Evolutionary conservation across 2,797 vertebrate species (phyloP).

Genomic region (Trachurus trachurus): DNA sequence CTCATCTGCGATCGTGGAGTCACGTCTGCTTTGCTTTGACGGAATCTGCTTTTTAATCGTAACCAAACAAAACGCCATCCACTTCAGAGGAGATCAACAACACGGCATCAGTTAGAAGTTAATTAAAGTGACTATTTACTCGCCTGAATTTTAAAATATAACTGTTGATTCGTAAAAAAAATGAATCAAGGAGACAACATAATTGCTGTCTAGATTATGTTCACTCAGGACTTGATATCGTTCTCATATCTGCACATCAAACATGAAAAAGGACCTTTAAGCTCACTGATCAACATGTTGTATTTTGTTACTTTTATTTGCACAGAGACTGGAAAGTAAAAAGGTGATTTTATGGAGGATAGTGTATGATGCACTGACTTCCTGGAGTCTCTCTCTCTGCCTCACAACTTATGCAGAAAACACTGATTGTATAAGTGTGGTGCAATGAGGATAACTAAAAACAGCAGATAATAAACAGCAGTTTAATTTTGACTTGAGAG

Average conservation of each 20-base stretch:
- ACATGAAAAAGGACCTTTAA: too few relatives aligned
- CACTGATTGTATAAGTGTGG: not conserved
- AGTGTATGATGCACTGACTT: not conserved
- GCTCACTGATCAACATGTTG: too few relatives aligned
- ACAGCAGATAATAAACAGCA: not conserved
- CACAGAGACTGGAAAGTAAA: not conserved
- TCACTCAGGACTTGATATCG: not conserved
- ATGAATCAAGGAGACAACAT: not conserved
- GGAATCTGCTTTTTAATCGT: not conserved
- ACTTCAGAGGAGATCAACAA: conserved; percentile 14
- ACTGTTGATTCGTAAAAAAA: not conserved
- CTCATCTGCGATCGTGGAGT: not conserved
- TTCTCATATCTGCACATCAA: not conserved
- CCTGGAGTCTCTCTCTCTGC: not conserved
- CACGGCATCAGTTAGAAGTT: conserved; percentile 1
- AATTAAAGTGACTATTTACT: conserved; percentile 20
- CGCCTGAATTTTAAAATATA: not conserved
- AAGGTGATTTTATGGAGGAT: not conserved
- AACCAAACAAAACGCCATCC: conserved; percentile 10
- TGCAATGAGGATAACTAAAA: not conserved
- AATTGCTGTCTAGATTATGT: not conserved
- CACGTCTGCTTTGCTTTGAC: not conserved
- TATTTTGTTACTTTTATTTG: too few relatives aligned
- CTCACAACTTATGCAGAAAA: not conserved
- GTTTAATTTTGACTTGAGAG: not conserved